phyloP scores from a whole-genome alignment of 2,888 invertebrate genomes.

The Norana najaformis region DNA sequence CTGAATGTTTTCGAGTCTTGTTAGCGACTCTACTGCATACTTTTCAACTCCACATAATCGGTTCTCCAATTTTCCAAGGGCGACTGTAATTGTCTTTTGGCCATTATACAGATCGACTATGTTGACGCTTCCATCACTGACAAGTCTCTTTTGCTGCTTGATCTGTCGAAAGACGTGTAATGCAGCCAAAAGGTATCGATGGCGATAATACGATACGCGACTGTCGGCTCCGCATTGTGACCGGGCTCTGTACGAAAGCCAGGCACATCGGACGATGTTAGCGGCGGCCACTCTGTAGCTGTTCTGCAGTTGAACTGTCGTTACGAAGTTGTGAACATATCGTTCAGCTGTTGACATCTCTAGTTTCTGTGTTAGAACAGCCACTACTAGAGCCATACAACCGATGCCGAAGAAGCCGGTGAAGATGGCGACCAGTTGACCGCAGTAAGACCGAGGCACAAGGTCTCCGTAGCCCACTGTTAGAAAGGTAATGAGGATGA shows the following conservation, averaged over 20 bases:
- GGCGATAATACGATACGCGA: not conserved
- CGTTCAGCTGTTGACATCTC: constrained; percentile 27
- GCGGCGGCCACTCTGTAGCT: constrained; percentile 52
- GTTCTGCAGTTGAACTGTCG: constrained; percentile 20
- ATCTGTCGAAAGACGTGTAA: not conserved
- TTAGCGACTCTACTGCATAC: not conserved
- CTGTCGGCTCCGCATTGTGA: not conserved
- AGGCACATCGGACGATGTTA: constrained; percentile 57
- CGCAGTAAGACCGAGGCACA: constrained; percentile 25
- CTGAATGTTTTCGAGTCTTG: constrained; percentile 1
- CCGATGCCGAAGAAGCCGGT: constrained; percentile 29
- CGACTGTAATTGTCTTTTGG: not conserved
- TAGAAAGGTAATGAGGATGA: constrained; percentile 32
- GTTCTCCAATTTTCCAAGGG: not conserved
- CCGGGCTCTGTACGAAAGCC: constrained; percentile 51
- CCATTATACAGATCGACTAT: not conserved
- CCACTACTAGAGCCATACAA: constrained; percentile 29
- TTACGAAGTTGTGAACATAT: constrained; percentile 28
- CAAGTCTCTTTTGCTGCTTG: not conserved
- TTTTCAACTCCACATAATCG: constrained; percentile 2
- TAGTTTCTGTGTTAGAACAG: constrained; percentile 27
- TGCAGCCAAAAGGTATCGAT: not conserved
- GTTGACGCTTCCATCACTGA: constrained; percentile 2
- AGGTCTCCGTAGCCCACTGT: constrained; percentile 59
- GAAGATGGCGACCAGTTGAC: constrained; percentile 1